Conservation (phyloP, 2,113 vertebrate genomes). For the Hemicordylus capensis region DNA sequence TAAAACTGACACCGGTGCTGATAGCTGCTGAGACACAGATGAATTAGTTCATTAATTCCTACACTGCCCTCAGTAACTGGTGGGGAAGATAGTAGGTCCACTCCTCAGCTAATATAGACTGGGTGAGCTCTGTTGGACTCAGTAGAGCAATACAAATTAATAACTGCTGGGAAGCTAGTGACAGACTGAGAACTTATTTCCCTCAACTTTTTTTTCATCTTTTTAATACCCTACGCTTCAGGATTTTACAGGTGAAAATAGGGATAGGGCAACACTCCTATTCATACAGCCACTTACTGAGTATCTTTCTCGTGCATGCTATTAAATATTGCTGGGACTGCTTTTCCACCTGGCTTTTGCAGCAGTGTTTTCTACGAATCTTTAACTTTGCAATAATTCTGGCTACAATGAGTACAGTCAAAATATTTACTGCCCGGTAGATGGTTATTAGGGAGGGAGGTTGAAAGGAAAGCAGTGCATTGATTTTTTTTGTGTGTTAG, state of each 20-base stretch:
- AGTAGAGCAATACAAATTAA: constrained; percentile 10
- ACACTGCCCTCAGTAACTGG: neutral
- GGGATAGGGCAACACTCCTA: neutral
- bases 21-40: constrained; percentile 20
- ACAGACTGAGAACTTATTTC: neutral
- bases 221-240: neutral
- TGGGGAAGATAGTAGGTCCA: neutral
- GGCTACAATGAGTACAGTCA: no score
- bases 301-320: neutral
- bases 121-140: neutral
- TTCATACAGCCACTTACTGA: neutral
- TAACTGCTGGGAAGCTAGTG: neutral
- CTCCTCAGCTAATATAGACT: neutral
- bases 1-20: neutral
- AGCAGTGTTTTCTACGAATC: no score
- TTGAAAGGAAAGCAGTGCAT: neutral
- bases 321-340: neutral
- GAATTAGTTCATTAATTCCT: constrained; percentile 22
- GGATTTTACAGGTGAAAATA: neutral
- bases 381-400: neutral
- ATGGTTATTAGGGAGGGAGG: neutral
- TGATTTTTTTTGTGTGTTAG: neutral
- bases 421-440: no score
- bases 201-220: neutral
- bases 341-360: neutral